Evolutionary conservation across 2,113 vertebrate species (phyloP).

Genomic region (Onychostruthus taczanowskii): DNA sequence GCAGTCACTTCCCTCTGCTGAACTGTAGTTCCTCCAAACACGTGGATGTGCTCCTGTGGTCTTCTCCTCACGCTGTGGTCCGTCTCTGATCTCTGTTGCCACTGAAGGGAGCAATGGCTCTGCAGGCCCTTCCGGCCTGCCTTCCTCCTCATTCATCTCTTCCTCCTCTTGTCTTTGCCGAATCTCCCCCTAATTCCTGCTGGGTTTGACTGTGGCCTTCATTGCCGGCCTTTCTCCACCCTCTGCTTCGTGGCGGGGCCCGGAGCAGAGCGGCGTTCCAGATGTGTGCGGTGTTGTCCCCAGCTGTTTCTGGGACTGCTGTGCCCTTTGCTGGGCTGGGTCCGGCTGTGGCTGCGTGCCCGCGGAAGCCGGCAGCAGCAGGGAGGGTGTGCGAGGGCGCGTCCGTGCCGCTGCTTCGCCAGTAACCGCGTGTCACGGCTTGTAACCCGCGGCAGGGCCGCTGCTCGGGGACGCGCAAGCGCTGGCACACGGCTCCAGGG

Average conservation of each 20-base stretch:
- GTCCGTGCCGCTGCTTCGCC: neutral
- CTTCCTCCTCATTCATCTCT: neutral
- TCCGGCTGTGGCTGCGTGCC: neutral
- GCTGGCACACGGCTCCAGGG: conserved; percentile 10
- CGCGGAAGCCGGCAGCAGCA: neutral
- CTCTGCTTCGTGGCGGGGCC: neutral
- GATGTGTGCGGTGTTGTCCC: neutral
- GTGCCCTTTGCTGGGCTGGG: neutral
- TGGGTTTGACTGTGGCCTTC: neutral
- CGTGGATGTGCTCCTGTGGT: neutral
- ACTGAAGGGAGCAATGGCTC: neutral
- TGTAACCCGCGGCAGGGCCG: conserved; percentile 38
- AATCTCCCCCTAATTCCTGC: neutral
- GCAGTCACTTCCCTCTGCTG: neutral
- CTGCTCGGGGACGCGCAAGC: neutral
- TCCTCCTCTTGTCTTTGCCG: neutral
- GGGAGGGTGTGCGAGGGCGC: neutral
- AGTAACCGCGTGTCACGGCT: conserved; percentile 36
- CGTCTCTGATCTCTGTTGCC: neutral
- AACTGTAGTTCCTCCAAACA: neutral
- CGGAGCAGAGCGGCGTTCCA: neutral
- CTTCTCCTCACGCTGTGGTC: neutral
- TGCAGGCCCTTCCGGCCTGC: neutral
- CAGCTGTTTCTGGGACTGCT: neutral
- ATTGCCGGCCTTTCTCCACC: neutral